phyloP scores from a whole-genome alignment of 1,140 invertebrate genomes.

The Euborellia annulipes region DNA sequence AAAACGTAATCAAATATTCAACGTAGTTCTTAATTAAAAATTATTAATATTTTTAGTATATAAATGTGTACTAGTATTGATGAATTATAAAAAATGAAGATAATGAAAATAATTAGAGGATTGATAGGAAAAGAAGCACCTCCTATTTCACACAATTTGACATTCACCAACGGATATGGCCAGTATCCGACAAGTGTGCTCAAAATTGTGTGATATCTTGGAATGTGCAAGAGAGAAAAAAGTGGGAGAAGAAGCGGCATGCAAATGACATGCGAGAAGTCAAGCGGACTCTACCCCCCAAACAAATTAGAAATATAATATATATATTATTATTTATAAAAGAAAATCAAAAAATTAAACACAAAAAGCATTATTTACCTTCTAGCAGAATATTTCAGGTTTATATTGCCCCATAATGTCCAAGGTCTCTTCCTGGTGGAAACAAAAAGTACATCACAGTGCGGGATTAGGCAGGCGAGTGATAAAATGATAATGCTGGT shows the following conservation, averaged over 20 bases:
- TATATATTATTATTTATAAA: slow-evolving; percentile 8
- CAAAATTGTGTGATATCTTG: background rate
- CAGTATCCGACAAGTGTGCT: too few relatives aligned
- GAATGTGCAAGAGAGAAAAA: background rate
- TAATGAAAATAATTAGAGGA: too few relatives aligned
- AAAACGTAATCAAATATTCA: too few relatives aligned
- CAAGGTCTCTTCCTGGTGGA: slow-evolving; percentile 54
- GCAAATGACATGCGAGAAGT: slow-evolving; percentile 7
- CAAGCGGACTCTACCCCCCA: background rate
- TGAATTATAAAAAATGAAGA: too few relatives aligned
- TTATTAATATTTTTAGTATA: too few relatives aligned
- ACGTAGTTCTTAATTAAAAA: too few relatives aligned
- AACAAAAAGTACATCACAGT: slow-evolving; percentile 28
- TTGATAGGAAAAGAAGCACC: background rate
- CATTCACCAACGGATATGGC: too few relatives aligned
- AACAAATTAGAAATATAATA: slow-evolving; percentile 4
- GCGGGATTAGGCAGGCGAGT: background rate
- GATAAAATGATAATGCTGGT: slow-evolving; percentile 1
- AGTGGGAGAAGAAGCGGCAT: slow-evolving; percentile 19
- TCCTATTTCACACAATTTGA: background rate
- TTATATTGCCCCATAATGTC: slow-evolving; percentile 70
- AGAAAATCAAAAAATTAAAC: slow-evolving; percentile 15
- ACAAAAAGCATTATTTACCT: slow-evolving; percentile 37
- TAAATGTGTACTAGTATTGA: too few relatives aligned
- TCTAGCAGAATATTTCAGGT: slow-evolving; percentile 70